Percentiles rank a stretch among this genome's conserved stretches.
phyloP scores from a whole-genome alignment of 2,888 invertebrate genomes.

The Therioaphis trifolii region DNA sequence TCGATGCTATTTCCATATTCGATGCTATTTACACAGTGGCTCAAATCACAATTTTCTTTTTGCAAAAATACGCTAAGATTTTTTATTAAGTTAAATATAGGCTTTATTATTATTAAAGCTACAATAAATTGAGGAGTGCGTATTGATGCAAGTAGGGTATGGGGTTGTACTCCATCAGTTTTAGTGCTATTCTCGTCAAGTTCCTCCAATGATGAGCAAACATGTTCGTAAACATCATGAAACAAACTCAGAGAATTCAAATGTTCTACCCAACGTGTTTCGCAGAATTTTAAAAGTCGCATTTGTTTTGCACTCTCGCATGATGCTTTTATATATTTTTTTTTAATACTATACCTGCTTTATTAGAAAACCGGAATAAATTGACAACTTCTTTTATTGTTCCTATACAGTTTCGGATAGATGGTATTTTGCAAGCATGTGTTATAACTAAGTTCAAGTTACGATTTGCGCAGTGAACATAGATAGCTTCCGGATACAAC shows the following conservation, averaged over 20 bases:
- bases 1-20: no score
- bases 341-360: slow-evolving; percentile 9
- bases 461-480: slow-evolving; percentile 39
- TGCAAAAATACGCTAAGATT: slow-evolving; percentile 18
- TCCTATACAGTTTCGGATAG: slow-evolving; percentile 37
- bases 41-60: neutral
- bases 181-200: no score
- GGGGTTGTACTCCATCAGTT: no score
- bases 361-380: slow-evolving; percentile 21
- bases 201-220: no score
- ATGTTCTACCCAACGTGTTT: no score
- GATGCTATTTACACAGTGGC: no score
- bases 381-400: slow-evolving; percentile 40
- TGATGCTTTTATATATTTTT: no score
- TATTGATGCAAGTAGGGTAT: neutral
- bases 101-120: slow-evolving; percentile 19
- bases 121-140: slow-evolving; percentile 17
- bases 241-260: no score
- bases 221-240: no score
- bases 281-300: slow-evolving; percentile 7
- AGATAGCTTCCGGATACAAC: no score
- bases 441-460: slow-evolving; percentile 18
- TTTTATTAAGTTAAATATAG: slow-evolving; percentile 1
- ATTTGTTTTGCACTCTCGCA: slow-evolving; percentile 9
- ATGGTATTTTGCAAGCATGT: slow-evolving; percentile 27